A percentile compares a stretch with the other conserved stretches of the same genome.
Conservation (phyloP, 2,888 invertebrate genomes). For the Drosophila algonquin region DNA sequence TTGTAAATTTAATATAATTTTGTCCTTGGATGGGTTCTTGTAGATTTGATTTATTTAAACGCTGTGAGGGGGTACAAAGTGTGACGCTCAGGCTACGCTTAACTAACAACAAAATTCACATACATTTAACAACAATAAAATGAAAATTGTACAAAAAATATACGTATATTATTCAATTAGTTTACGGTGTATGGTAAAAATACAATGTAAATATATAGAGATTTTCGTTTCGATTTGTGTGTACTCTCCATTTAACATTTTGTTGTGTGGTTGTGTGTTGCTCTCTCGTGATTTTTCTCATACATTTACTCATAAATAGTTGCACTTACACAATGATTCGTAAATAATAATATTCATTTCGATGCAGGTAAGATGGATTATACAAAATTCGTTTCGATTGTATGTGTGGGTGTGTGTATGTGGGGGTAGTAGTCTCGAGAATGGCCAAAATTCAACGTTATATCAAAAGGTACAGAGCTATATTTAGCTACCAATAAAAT, state of each 20-base stretch:
- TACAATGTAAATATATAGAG: constrained; percentile 46
- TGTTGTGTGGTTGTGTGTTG: constrained; percentile 30
- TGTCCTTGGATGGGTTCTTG: constrained; percentile 61
- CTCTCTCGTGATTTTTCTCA: constrained; percentile 12
- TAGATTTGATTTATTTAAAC: constrained; percentile 72
- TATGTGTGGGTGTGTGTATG: constrained; percentile 11
- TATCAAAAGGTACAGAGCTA: constrained; percentile 46
- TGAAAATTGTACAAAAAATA: constrained; percentile 59
- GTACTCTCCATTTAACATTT: constrained; percentile 41
- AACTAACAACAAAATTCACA: constrained; percentile 75
- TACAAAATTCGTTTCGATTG: constrained; percentile 40
- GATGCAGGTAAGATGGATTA: constrained; percentile 54
- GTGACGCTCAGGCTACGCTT: constrained; percentile 70
- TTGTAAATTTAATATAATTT: constrained; percentile 71
- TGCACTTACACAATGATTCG: constrained; percentile 47
- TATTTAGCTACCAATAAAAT: too few species aligned
- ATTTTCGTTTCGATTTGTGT: constrained; percentile 22
- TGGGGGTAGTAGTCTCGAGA: constrained; percentile 7
- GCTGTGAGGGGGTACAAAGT: constrained; percentile 70
- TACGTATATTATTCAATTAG: constrained; percentile 34
- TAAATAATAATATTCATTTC: constrained; percentile 30
- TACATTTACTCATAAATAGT: constrained; percentile 38
- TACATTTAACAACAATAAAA: constrained; percentile 56
- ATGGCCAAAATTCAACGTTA: constrained; percentile 28
- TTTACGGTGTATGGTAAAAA: constrained; percentile 43